These are phyloP conservation scores for Rhopalosiphum nymphaeae DNA, from an alignment of 2,888 invertebrate species.

Conservation along the genomic window DNA sequence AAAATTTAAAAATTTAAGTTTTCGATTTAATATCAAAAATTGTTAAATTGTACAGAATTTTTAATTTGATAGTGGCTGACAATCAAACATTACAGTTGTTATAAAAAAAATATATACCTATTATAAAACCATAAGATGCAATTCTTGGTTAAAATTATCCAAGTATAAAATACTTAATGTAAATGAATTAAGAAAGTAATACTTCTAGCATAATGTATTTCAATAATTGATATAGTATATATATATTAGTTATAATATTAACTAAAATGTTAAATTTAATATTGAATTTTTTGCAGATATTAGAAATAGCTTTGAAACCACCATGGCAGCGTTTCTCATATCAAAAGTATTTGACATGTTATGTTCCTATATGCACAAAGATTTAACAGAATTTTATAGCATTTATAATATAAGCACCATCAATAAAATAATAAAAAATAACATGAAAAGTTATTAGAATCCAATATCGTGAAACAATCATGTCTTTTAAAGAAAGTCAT, in stretches of 20 bases:
- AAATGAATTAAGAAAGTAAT: background rate
- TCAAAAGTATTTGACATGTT: background rate
- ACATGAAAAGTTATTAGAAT: background rate
- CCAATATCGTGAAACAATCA: background rate
- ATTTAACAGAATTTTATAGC: background rate
- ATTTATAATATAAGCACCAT: background rate
- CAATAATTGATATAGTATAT: background rate
- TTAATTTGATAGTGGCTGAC: too few relatives aligned
- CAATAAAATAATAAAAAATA: background rate
- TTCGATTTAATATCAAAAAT: background rate
- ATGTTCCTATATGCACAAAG: background rate
- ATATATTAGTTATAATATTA: background rate
- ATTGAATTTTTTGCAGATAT: background rate
- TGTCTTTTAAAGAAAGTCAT: too few relatives aligned
- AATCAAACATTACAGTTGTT: too few relatives aligned
- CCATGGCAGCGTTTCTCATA: background rate
- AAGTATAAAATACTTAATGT: background rate
- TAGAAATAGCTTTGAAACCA: background rate
- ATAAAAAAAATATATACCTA: too few relatives aligned
- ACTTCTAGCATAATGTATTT: background rate
- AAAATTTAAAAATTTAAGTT: background rate
- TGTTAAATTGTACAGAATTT: background rate
- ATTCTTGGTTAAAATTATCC: too few relatives aligned
- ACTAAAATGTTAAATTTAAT: background rate
- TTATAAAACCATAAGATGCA: too few relatives aligned